These are phyloP conservation scores for Gisinianus flammeolus DNA, from an alignment of 2,888 invertebrate genomes.

Conservation along the genomic window DNA sequence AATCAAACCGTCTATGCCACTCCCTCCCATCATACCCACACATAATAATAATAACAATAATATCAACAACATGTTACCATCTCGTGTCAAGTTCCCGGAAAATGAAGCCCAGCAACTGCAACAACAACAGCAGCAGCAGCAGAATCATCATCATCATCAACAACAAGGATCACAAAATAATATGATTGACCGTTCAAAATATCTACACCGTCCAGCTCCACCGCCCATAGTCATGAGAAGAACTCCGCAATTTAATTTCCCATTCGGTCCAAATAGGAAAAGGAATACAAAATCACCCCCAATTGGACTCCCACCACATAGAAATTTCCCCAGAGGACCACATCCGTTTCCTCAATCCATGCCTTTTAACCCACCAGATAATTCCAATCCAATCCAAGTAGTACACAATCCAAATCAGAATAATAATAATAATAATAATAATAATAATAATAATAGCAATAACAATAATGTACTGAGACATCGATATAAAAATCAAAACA, in stretches of 20 bases:
- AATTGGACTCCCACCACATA: not conserved
- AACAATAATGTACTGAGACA: not conserved
- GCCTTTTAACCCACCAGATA: not conserved
- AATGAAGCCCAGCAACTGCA: constrained; percentile 23
- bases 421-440: not conserved
- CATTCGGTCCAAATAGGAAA: constrained; percentile 40
- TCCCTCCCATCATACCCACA: constrained; percentile 38
- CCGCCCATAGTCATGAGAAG: constrained; percentile 58
- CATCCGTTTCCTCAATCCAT: not conserved
- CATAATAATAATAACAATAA: not conserved
- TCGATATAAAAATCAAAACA: constrained; percentile 15
- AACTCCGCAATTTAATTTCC: constrained; percentile 46
- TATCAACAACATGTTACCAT: constrained; percentile 22
- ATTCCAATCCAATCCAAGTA: not conserved
- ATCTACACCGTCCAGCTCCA: constrained; percentile 52
- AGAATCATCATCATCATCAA: constrained; percentile 13
- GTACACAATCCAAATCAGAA: constrained; percentile 5
- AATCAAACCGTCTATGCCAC: constrained; percentile 29
- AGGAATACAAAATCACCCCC: constrained; percentile 27
- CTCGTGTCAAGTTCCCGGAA: constrained; percentile 51
- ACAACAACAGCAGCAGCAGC: constrained; percentile 27
- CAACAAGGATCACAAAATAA: constrained; percentile 11
- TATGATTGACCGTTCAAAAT: constrained; percentile 53
- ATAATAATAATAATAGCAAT: not conserved
- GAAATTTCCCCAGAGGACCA: constrained; percentile 14